Evolutionary conservation across 2,113 vertebrate species (phyloP).

Genomic region (Megaleporinus macrocephalus): DNA sequence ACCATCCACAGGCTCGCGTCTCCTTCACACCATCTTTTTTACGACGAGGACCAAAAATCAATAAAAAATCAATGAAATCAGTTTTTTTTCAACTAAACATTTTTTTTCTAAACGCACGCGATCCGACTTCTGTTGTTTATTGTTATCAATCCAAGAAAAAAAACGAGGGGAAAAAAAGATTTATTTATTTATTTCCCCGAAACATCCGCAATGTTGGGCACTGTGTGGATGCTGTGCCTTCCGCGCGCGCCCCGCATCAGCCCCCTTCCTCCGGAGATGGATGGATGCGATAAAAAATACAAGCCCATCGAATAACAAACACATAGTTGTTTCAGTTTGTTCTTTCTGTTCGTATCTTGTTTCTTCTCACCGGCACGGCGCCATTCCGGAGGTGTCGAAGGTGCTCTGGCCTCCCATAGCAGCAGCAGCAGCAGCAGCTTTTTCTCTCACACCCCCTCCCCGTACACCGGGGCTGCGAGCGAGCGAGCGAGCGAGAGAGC

Average conservation of each 20-base stretch:
- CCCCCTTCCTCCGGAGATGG: conserved; percentile 44
- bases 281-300: conserved; percentile 33
- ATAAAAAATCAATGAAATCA: conserved; percentile 33
- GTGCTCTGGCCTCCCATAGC: neutral
- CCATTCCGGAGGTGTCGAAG: neutral
- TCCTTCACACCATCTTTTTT: conserved; percentile 34
- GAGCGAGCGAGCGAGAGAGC: no score
- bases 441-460: no score
- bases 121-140: conserved; percentile 6
- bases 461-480: neutral
- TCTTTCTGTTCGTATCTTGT: conserved; percentile 43
- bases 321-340: conserved; percentile 10
- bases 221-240: conserved; percentile 63
- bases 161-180: conserved; percentile 40
- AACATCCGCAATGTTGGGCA: conserved; percentile 83
- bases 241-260: conserved; percentile 59
- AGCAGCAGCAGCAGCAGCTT: neutral
- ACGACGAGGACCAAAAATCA: conserved; percentile 41
- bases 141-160: neutral
- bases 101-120: conserved; percentile 46
- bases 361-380: conserved; percentile 20
- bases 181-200: conserved; percentile 73
- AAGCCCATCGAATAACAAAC: conserved; percentile 27
- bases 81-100: conserved; percentile 56
- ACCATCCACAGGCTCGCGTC: neutral